Conservation (phyloP, 2,888 invertebrate genomes). For the Eupithecia subumbrata region DNA sequence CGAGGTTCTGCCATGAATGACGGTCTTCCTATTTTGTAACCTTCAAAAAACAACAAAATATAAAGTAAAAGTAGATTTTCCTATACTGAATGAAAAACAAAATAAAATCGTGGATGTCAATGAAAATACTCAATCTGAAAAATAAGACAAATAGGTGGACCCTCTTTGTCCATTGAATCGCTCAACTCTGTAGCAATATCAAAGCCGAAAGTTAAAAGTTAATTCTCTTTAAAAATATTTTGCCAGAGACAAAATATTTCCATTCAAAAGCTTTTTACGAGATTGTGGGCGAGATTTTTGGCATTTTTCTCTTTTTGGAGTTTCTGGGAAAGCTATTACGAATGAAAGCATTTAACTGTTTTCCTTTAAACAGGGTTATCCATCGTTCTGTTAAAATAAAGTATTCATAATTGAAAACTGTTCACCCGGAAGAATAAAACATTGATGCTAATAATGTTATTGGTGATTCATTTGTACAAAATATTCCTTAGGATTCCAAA, state of each 20-base stretch:
- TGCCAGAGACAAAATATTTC: slow-evolving; percentile 24
- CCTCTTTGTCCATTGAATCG: background rate
- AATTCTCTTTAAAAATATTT: slow-evolving; percentile 20
- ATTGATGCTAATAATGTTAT: background rate
- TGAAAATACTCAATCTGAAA: background rate
- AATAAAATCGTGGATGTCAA: background rate
- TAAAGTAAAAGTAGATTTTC: too few relatives aligned
- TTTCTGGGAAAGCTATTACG: background rate
- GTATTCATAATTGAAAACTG: background rate
- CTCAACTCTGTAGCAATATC: background rate
- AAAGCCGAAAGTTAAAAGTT: slow-evolving; percentile 2
- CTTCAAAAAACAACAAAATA: background rate
- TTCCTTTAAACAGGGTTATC: background rate
- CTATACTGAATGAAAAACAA: background rate
- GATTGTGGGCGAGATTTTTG: slow-evolving; percentile 18
- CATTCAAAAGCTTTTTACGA: slow-evolving; percentile 27
- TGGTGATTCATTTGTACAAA: background rate
- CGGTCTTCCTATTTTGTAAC: too few relatives aligned
- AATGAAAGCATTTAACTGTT: background rate
- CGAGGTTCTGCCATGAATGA: too few relatives aligned
- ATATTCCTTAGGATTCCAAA: too few relatives aligned
- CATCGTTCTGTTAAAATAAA: slow-evolving; percentile 6
- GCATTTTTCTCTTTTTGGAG: background rate
- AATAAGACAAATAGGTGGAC: background rate
- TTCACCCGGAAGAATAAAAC: background rate